These are phyloP conservation scores for Sebastiscus tertius DNA, from an alignment of 2,797 vertebrate genomes.

Conservation along the genomic window DNA sequence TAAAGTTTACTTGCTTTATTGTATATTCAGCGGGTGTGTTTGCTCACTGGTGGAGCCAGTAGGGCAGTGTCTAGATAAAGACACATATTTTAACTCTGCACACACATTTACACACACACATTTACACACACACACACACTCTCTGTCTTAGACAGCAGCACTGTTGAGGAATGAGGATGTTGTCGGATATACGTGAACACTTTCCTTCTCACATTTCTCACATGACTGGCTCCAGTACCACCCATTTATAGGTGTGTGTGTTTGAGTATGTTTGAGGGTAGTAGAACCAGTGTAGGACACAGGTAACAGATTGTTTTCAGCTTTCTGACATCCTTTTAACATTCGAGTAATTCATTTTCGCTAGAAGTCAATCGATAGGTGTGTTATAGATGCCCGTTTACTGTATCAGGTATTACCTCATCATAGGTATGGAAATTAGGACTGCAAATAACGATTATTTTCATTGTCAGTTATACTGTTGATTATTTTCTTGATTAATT, in stretches of 20 bases:
- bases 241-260: slow-evolving; percentile 32
- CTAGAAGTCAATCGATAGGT: neutral
- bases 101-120: neutral
- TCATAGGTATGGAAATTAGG: neutral
- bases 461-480: too few relatives aligned
- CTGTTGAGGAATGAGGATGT: slow-evolving; percentile 66
- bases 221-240: slow-evolving; percentile 13
- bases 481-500: too few relatives aligned
- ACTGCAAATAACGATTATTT: rapidly evolving
- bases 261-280: slow-evolving; percentile 7
- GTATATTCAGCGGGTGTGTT: slow-evolving; percentile 10
- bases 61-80: slow-evolving; percentile 5
- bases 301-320: slow-evolving; percentile 4
- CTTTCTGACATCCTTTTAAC: neutral
- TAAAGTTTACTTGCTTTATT: neutral
- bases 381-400: neutral
- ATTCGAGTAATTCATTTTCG: neutral
- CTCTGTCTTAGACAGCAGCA: neutral
- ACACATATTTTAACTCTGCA: neutral
- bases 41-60: slow-evolving; percentile 11
- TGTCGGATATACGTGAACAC: slow-evolving; percentile 1
- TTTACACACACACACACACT: neutral
- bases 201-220: slow-evolving; percentile 48
- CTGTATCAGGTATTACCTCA: neutral
- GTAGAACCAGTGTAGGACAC: slow-evolving; percentile 7